These are phyloP conservation scores for Labia minor DNA, from an alignment of 2,888 invertebrate species.

Conservation along the genomic window DNA sequence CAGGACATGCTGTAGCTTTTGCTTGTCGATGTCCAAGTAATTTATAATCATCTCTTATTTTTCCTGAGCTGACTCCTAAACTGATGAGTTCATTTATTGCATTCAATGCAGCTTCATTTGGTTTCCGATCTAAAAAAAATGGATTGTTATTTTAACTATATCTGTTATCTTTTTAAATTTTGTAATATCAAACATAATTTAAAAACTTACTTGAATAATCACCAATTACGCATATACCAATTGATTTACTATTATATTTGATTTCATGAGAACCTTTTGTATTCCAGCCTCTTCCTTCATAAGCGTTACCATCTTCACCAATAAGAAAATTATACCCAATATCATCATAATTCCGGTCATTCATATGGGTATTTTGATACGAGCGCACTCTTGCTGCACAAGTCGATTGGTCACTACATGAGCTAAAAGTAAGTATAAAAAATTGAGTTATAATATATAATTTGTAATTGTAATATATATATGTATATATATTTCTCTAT, in stretches of 20 bases:
- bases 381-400: conserved; percentile 33
- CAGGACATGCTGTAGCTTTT: conserved; percentile 35
- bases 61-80: conserved; percentile 40
- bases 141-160: not conserved
- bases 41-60: conserved; percentile 39
- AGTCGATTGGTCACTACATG: conserved; percentile 30
- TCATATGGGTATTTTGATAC: conserved; percentile 36
- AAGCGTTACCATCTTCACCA: conserved; percentile 41
- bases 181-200: too few species aligned
- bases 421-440: conserved; percentile 22
- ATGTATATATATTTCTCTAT: too few species aligned
- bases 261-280: conserved; percentile 37
- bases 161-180: too few species aligned
- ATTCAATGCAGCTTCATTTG: conserved; percentile 37
- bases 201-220: conserved; percentile 38
- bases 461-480: too few species aligned
- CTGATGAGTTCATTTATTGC: conserved; percentile 40
- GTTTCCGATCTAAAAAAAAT: conserved; percentile 37
- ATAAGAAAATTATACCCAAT: conserved; percentile 40
- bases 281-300: conserved; percentile 39
- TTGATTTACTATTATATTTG: conserved; percentile 36
- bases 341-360: conserved; percentile 35
- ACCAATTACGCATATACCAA: conserved; percentile 37
- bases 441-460: not conserved
- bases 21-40: conserved; percentile 44